Percentiles rank a stretch among this genome's conserved stretches.
Conservation (phyloP, 2,797 vertebrate species). For the Poecilia gillii region DNA sequence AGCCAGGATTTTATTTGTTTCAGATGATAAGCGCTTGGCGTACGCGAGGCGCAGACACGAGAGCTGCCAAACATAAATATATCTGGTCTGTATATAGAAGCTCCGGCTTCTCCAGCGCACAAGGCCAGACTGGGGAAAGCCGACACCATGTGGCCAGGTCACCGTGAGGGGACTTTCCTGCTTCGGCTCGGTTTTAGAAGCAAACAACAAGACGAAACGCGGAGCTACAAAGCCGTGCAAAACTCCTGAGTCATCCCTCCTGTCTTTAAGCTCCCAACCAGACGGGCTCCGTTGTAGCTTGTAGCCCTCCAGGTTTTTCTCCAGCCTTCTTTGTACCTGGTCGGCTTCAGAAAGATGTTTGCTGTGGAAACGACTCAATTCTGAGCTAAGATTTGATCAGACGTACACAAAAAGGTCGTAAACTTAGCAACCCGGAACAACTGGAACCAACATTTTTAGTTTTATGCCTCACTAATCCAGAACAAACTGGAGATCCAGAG, state of each 20-base stretch:
- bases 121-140: constrained; percentile 56
- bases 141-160: constrained; percentile 66
- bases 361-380: neutral
- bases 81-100: constrained; percentile 62
- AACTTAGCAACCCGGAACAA: neutral
- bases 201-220: constrained; percentile 55
- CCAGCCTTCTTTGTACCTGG: neutral
- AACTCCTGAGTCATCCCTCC: constrained; percentile 1
- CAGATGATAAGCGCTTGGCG: constrained; percentile 19
- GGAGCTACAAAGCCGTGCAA: neutral
- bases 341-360: neutral
- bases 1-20: neutral
- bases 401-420: neutral
- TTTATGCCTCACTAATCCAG: too few species aligned
- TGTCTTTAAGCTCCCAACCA: neutral
- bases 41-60: constrained; percentile 35
- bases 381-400: neutral
- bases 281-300: neutral
- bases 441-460: too few species aligned
- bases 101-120: constrained; percentile 30
- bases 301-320: neutral
- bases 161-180: constrained; percentile 74
- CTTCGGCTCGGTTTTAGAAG: constrained; percentile 69
- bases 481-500: too few species aligned
- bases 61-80: constrained; percentile 62